Evolutionary conservation across 2,797 vertebrate species (phyloP), one percentile per base, ranked within the genome.

Genomic region (Phyllotis vaccarum): DNA sequence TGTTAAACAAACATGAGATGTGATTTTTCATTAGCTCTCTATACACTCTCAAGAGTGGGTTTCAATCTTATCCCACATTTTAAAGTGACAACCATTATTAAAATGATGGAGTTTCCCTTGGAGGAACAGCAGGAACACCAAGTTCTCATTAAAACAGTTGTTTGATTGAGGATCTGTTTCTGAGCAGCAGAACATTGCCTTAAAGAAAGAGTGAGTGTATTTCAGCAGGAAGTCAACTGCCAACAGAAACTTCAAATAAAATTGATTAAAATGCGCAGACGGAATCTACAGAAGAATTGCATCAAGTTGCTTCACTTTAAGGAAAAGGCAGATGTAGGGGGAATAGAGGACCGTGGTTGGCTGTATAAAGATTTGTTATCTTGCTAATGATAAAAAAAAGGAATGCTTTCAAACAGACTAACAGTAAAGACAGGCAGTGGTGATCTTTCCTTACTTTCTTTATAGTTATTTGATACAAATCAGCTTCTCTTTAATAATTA

Each of bases 71-170:
- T 22, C 54, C 16, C 31, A 81, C 19, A 89, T 93, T 75, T 79
- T 79, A 76, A 96, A 91, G 78, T 89, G 74, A 93, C 66, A 89
- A 82, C 74, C 66, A 49, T 80, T 90, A 93, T 89, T 89, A 93
- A 91, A 96, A 79, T 93, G 83, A 91, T 91, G 37, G 22, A 74
- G 37, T 22, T 91, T 93, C 22, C 74, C 76, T 64, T 80, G 37
- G 88, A 82, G 16, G 37, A 89, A n/a, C 49, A 87, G 95, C 34
- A 74, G 34, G 80, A 62, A 91, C 46, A 89, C 11, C 49, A 70
- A 68, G 54, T 79, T 78, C 90, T 96, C 93, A 94, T 95, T 93
- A 83, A 74, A 94, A 80, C 80, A 56, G 22, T 91, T 89, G 52
- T 54, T 96, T 75, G 83, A 86, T 52, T 31, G 43, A 81, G 31